Percentiles rank a stretch among this genome's conserved stretches.
Conservation (phyloP, 2,888 invertebrate species). For the Pammene fasciana region DNA sequence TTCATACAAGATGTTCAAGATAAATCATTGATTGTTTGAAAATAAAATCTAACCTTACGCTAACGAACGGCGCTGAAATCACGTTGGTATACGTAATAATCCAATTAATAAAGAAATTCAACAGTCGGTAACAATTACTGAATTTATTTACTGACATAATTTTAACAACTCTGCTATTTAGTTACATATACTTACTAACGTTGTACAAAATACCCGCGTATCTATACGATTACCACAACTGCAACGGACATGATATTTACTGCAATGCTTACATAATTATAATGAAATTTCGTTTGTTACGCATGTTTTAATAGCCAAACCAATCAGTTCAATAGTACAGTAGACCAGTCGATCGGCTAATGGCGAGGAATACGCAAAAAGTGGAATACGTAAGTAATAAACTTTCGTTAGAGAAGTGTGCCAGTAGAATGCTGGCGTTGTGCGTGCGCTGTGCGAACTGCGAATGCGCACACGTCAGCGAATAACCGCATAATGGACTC, state of each 20-base stretch:
- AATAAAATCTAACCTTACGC: background rate
- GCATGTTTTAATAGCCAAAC: conserved; percentile 56
- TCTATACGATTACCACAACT: background rate
- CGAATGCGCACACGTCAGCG: conserved; percentile 49
- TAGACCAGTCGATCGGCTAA: conserved; percentile 58
- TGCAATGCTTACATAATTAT: conserved; percentile 4
- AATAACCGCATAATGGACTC: conserved; percentile 67
- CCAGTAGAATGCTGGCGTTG: conserved; percentile 65
- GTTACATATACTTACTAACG: background rate
- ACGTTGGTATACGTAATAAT: background rate
- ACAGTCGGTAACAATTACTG: background rate
- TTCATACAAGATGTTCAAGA: background rate
- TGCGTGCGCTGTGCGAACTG: conserved; percentile 55
- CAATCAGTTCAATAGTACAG: conserved; percentile 57
- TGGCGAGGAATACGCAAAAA: conserved; percentile 67
- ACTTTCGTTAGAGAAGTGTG: conserved; percentile 77
- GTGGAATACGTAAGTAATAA: conserved; percentile 69
- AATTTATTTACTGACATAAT: background rate
- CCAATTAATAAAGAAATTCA: background rate
- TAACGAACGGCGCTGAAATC: background rate
- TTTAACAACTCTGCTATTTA: background rate
- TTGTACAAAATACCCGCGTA: background rate
- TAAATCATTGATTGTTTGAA: background rate
- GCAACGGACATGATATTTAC: conserved; percentile 7
- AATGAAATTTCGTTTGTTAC: conserved; percentile 43